Conservation (phyloP, 2,113 vertebrate species). For the Guaruba guarouba region DNA sequence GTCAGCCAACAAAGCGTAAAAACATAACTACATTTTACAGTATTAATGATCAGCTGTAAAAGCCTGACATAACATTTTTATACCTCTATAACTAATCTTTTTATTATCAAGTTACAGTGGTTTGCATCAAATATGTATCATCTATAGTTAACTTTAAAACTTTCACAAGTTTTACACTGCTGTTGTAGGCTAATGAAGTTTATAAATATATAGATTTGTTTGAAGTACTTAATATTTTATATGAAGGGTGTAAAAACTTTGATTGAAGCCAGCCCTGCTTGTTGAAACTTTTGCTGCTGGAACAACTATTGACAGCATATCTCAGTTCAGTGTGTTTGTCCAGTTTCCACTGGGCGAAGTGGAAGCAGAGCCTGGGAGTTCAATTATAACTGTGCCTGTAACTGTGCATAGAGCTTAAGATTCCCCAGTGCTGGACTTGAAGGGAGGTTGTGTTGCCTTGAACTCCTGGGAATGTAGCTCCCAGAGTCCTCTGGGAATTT, state of each 20-base stretch:
- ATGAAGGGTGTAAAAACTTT: conserved; percentile 12
- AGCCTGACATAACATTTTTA: conserved; percentile 67
- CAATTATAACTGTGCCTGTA: not conserved
- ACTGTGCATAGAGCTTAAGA: not conserved
- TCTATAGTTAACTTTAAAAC: conserved; percentile 62
- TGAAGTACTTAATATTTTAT: conserved; percentile 49
- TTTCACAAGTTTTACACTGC: not conserved
- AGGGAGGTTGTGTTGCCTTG: not conserved
- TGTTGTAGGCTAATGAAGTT: conserved; percentile 50
- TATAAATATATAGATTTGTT: conserved; percentile 42
- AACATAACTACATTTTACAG: conserved; percentile 50
- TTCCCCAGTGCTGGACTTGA: not conserved
- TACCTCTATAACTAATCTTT: conserved; percentile 64
- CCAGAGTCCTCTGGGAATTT: not conserved
- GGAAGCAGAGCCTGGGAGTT: not conserved
- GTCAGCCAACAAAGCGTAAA: conserved; percentile 36
- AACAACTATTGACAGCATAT: not conserved
- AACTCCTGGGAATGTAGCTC: not conserved
- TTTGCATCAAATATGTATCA: conserved; percentile 64
- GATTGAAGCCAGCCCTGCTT: conserved; percentile 24
- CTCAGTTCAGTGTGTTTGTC: not conserved
- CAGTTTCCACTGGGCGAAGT: not conserved
- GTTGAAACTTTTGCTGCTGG: conserved; percentile 16
- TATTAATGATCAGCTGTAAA: conserved; percentile 72
- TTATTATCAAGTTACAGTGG: conserved; percentile 59